phyloP scores from a whole-genome alignment of 1,140 invertebrate species.

The Leptopilina clavipes region DNA sequence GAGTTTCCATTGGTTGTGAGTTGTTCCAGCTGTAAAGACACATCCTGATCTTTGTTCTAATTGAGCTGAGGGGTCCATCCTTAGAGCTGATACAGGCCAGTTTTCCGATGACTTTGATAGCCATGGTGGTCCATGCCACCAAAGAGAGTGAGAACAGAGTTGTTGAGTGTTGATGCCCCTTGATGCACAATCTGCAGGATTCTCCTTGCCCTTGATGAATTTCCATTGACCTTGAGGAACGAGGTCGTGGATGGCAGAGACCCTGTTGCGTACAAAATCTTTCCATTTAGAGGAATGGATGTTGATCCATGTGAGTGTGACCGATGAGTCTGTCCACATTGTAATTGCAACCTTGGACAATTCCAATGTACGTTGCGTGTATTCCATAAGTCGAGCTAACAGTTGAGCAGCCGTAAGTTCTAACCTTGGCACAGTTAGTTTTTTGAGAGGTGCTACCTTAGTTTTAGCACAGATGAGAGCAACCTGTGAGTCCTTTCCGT shows the following conservation, averaged over 20 bases:
- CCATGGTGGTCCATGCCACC: not conserved
- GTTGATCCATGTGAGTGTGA: no score
- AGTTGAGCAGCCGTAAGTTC: not conserved
- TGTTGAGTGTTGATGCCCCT: slow-evolving; percentile 45
- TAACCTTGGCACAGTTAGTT: not conserved
- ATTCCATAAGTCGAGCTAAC: not conserved
- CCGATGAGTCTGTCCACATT: slow-evolving; percentile 62
- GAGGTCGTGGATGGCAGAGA: slow-evolving; percentile 48
- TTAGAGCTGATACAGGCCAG: not conserved
- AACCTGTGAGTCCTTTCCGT: not conserved
- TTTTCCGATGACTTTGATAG: not conserved
- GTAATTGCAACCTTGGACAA: not conserved
- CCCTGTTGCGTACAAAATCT: no score
- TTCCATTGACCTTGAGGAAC: no score
- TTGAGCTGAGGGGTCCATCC: not conserved
- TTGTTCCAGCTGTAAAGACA: slow-evolving; percentile 2
- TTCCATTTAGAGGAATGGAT: no score
- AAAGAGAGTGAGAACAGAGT: not conserved
- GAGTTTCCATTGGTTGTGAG: not conserved
- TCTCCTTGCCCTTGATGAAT: no score
- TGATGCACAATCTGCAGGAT: no score
- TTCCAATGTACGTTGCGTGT: not conserved
- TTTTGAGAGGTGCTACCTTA: slow-evolving; percentile 59
- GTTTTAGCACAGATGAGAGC: no score
- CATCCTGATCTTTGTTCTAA: not conserved